Evolutionary conservation across 64 coral and sea anemone genomes (phyloP), one percentile per base, ranked within the genome.

Genomic region (Porites lutea): DNA sequence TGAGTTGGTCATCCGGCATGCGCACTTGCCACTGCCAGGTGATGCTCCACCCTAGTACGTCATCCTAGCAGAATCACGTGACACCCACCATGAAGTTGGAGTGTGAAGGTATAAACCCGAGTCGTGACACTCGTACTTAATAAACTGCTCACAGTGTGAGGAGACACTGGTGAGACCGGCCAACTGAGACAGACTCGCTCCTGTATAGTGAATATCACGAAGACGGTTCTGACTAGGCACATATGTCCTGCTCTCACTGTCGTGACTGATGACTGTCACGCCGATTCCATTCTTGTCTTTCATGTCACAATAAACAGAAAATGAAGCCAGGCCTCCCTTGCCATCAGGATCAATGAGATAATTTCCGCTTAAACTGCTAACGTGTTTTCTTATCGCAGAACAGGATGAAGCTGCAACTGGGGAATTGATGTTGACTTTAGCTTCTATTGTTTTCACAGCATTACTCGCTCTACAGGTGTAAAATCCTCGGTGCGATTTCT

Each of bases 311-410:
- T 80, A 81, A 53, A 80, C 88, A 8, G 16, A 80, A 49, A 90
- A 90, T 11, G 88, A 59, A 6, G 73, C 74, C 50, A 78, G 72
- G 18, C 74, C 88, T 90, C 60, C 75, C 0, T 48, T 18, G 7
- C 88, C 75, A 77, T 90, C 88, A 65, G 88, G 88, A 64, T 90
- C 88, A 55, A 90, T 80, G 54, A 11, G 13, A 14, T 90, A 90
- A 13, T 78, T 80, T 57, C 88, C 88, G 10, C 72, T 78, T 76
- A 14, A 13, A 52, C 45, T 76, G 13, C 37, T 76, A 15, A 76
- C 13, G 73, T 76, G 8, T 51, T 47, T 57, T 57, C 3, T 76
- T 52, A 50, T 76, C 48, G n/a, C 48, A 0, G 48, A 51, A 76
- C 47, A 76, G 14, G 47, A 76, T 19, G 73, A 6, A 51, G 48